These are phyloP conservation scores for Lemur catta DNA, from an alignment of 2,797 vertebrate genomes.

Conservation along the genomic window DNA sequence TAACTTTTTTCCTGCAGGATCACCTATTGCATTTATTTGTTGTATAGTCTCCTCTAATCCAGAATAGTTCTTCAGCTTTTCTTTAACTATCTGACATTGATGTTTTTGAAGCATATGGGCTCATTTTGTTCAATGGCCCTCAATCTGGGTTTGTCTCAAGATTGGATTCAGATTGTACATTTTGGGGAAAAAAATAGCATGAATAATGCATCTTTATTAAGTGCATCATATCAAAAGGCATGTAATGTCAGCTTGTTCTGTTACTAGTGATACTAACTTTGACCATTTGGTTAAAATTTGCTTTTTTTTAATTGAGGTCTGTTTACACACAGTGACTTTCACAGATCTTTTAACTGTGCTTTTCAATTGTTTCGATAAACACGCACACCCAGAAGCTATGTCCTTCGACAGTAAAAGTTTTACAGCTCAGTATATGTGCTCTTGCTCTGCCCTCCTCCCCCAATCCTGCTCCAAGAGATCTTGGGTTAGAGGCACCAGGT, in stretches of 20 bases:
- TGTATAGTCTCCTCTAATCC: background rate
- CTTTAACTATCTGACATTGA: background rate
- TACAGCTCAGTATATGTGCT: background rate
- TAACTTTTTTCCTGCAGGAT: background rate
- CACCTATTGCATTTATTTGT: background rate
- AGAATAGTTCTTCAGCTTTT: background rate
- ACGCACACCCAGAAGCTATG: background rate
- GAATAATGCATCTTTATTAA: background rate
- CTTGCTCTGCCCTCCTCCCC: background rate
- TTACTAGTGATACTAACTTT: background rate
- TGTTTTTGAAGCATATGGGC: constrained; percentile 5
- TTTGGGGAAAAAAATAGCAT: background rate
- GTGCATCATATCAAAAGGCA: background rate
- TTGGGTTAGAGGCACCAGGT: background rate
- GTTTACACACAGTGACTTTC: background rate
- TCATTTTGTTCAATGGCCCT: background rate
- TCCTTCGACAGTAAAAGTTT: background rate
- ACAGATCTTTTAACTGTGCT: background rate
- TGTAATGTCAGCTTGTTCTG: background rate
- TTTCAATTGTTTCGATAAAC: background rate
- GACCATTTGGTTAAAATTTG: background rate
- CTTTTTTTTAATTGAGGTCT: background rate
- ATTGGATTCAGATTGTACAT: background rate
- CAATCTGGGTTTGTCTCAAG: background rate
- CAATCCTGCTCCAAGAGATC: background rate